Conservation (phyloP, 2,888 invertebrate genomes). For the Phlogophora meticulosa region DNA sequence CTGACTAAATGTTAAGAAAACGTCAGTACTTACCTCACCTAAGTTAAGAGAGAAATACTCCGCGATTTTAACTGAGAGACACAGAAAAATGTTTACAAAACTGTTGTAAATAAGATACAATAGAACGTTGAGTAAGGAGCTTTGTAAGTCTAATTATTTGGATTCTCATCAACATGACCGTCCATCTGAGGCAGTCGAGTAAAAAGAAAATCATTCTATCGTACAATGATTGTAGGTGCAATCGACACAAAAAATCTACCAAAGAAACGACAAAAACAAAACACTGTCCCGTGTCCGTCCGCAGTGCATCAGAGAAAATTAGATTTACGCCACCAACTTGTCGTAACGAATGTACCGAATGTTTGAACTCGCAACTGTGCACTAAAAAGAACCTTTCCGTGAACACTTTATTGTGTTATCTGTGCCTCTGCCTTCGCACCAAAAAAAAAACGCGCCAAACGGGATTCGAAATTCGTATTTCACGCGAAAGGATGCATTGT, state of each 20-base stretch:
- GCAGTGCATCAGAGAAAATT: slow-evolving; percentile 68
- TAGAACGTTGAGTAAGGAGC: too few species aligned
- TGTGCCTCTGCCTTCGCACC: slow-evolving; percentile 59
- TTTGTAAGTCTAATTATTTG: too few species aligned
- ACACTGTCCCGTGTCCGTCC: slow-evolving; percentile 35
- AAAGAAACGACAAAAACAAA: slow-evolving; percentile 47
- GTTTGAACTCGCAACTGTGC: slow-evolving; percentile 66
- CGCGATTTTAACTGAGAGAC: not conserved
- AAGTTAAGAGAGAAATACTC: not conserved
- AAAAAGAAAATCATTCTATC: not conserved
- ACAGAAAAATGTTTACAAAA: not conserved
- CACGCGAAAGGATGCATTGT: slow-evolving; percentile 59
- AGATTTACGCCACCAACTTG: slow-evolving; percentile 71
- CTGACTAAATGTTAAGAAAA: not conserved
- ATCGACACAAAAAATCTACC: slow-evolving; percentile 13
- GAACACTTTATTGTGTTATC: slow-evolving; percentile 72
- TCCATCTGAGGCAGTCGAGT: not conserved
- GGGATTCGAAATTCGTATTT: slow-evolving; percentile 60
- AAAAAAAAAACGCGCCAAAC: slow-evolving; percentile 56
- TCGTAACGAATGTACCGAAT: slow-evolving; percentile 74
- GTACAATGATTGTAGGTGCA: not conserved
- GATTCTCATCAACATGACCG: not conserved
- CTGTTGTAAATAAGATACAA: too few species aligned
- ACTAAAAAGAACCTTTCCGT: slow-evolving; percentile 64
- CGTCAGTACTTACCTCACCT: not conserved